Base-by-base conservation (phyloP, 2,797 vertebrate species). In the Hemitrygon akajei region DNA sequence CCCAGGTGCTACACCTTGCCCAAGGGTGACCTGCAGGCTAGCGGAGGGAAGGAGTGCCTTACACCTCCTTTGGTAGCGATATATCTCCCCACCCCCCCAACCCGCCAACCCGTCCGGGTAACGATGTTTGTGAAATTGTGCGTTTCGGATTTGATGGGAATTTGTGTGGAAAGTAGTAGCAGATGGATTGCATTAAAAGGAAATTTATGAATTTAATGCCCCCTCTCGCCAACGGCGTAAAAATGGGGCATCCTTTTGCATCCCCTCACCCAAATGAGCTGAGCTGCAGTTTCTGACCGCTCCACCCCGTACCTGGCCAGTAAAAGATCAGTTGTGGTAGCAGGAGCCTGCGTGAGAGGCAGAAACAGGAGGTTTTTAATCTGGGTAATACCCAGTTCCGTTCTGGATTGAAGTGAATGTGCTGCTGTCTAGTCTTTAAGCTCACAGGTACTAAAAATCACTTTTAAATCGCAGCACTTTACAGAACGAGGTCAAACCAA, bases 401-500 rank as follows among this genome's bases (percentile, higher is more conserved):
- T 75, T 56, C 22, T 47, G 22, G 7, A 1, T 75, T 71, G 89
- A 2, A 63, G 14, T 84, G 40, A 56, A 12, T 58, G 25, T 63
- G 4, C 30, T 79, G n/a, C 12, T 60, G 16, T 34, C 63, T 0
- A 63, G 58, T 30, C 66, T 58, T 25, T 20, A 80, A 30, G 12
- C 11, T 14, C 66, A 75, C 40, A 14, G 4, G n/a, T 16, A 10
- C 25, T 75, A 76, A n/a, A 47, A 9, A 75, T 92, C 75, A 9
- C 3, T 92, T 47, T 76, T 56, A 58, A 94, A 81, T 95, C 94
- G 93, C 94, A 98, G 98, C 94, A 96, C 98, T 93, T 97, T 98
- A 95, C 97, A 98, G 94, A 95, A 96, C 25, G 98, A 98, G 94
- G 98, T 98, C 95, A 98, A 97, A 95, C 98, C 97, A 0, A 97